Evolutionary conservation across 2,797 vertebrate genomes (phyloP).

Genomic region (Phalanger gymnotis): DNA sequence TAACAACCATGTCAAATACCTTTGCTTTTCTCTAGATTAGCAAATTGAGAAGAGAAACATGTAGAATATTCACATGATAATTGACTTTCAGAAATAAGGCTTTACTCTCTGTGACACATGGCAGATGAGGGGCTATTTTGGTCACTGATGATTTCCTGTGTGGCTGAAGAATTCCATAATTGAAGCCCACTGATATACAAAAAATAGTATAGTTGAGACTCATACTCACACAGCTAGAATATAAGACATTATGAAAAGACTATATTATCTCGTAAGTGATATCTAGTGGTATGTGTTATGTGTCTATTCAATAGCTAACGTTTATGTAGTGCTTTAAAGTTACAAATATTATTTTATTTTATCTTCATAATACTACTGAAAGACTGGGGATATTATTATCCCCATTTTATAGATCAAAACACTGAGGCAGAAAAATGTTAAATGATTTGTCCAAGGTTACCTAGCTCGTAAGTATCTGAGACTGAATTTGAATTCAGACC

Average conservation of each 20-base stretch:
- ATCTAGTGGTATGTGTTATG: not conserved
- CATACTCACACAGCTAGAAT: not conserved
- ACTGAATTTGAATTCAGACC: not conserved
- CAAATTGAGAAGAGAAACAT: not conserved
- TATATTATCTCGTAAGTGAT: not conserved
- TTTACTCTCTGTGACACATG: not conserved
- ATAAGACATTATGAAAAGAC: not conserved
- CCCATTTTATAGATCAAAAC: not conserved
- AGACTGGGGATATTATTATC: not conserved
- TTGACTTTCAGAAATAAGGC: not conserved
- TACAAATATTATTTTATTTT: not conserved
- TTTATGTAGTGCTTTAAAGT: not conserved
- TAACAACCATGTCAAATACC: not conserved
- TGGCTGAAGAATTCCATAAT: not conserved
- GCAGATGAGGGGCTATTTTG: not conserved
- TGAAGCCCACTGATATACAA: not conserved
- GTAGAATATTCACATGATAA: not conserved
- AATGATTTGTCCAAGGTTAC: not conserved
- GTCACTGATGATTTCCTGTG: not conserved
- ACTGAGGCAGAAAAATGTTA: not conserved
- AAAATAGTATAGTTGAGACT: not conserved
- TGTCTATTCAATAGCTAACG: not conserved
- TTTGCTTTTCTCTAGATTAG: not conserved
- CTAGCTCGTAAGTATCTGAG: not conserved
- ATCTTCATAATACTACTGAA: not conserved